Conservation (phyloP, 2,797 vertebrate species). For the Heteromormyrus szaboi region DNA sequence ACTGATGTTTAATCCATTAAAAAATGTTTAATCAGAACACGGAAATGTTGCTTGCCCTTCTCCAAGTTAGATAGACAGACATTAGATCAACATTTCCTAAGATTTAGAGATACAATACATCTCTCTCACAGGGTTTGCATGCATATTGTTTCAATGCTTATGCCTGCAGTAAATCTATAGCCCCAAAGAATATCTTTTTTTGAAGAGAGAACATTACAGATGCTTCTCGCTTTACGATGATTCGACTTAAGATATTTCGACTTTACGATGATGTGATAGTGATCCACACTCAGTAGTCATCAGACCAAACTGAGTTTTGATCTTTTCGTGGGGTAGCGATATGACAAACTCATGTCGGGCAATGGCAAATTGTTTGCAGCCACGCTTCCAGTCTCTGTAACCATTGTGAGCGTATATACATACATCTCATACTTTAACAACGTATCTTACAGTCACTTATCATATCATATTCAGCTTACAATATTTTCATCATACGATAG, state of each 20-base stretch:
- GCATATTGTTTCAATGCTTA: neutral
- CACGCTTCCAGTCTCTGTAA: neutral
- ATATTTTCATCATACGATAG: neutral
- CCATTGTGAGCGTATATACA: neutral
- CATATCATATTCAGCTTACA: neutral
- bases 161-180: neutral
- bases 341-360: neutral
- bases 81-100: conserved; percentile 23
- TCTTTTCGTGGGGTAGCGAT: neutral
- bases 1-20: neutral
- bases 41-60: neutral
- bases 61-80: neutral
- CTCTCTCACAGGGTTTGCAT: neutral
- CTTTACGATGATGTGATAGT: neutral
- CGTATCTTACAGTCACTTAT: neutral
- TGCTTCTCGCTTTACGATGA: neutral
- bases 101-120: conserved; percentile 37
- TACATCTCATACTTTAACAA: neutral
- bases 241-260: neutral
- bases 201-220: conserved; percentile 27
- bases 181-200: neutral
- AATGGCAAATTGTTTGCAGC: neutral
- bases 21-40: neutral
- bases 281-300: neutral
- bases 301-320: neutral